Conservation (phyloP, 2,797 vertebrate species). For the Miopithecus talapoin region DNA sequence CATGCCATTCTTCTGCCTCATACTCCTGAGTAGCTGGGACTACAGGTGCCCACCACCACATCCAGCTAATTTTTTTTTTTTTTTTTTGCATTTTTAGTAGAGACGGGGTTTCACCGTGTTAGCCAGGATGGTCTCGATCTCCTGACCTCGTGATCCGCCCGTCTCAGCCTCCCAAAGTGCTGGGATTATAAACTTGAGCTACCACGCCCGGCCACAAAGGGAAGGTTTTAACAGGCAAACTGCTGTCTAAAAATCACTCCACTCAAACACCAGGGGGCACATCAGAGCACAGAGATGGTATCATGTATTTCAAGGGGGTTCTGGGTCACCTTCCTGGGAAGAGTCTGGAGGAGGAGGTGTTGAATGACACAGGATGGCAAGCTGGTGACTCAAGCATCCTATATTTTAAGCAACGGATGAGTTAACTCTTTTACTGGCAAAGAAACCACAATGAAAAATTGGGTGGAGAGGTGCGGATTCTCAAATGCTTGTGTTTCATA, state of each 20-base stretch:
- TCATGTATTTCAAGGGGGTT: background rate
- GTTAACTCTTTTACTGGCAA: slow-evolving; percentile 5
- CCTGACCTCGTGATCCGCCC: too few relatives aligned
- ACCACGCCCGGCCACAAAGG: background rate
- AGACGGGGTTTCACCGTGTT: too few relatives aligned
- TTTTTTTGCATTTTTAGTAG: too few relatives aligned
- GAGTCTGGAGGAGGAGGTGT: background rate
- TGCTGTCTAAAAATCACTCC: background rate
- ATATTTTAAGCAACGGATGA: background rate
- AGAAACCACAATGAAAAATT: slow-evolving; percentile 32
- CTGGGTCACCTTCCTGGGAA: slow-evolving; percentile 3
- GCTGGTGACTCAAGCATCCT: background rate
- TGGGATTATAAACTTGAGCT: too few relatives aligned
- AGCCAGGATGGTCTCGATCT: too few relatives aligned
- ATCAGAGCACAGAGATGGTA: background rate
- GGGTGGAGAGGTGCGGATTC: background rate
- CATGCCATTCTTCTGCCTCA: too few relatives aligned
- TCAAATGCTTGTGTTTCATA: background rate
- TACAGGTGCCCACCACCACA: too few relatives aligned
- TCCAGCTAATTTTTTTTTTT: too few relatives aligned
- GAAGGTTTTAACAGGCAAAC: background rate
- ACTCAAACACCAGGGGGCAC: background rate
- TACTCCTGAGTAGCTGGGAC: too few relatives aligned
- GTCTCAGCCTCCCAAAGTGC: too few relatives aligned
- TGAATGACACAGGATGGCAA: background rate